Base-by-base conservation (phyloP, 2,888 invertebrate genomes). In the Drosophila buzzatii region DNA sequence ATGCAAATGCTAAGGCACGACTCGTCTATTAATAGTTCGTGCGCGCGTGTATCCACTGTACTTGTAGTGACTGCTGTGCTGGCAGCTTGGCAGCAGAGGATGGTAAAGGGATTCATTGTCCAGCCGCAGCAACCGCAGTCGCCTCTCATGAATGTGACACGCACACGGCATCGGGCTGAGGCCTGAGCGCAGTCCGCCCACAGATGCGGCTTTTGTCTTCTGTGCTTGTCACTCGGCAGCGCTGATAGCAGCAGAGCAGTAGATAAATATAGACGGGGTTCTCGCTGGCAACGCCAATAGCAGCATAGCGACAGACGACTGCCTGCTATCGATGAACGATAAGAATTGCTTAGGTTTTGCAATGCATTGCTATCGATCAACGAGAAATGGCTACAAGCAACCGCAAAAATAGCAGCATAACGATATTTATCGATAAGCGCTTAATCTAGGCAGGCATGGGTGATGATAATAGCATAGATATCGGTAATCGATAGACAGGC, bases 61-160 rank as follows among this genome's bases (percentile, higher is more conserved):
- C 55, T 27, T 27, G 27, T 27, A 8, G 55, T 31, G 55, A 18
- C 27, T 16, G 41, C 7, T 23, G 1, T 8, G 18, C 5, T 23
- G 58, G 44, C 45, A 45, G 52, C 35, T 8, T 8, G 39, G n/a
- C 18, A 18, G 18, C 42, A 14, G 12, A 16, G 53, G 41, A 37
- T 27, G 56, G 45, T 35, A 27, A 18, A 18, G 73, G 64, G 73
- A 77, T 52, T 60, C 52, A 58, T 14, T 33, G 63, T 23, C 44
- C 56, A 60, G 67, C 77, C 73, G 44, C 75, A 73, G 66, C 41
- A 67, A 73, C 73, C 78, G 57, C 78, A 73, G 51, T 61, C 51
- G 52, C 62, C 60, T 67, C 75, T 68, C 62, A 63, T 66, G 72
- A 14, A 56, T 65, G 55, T 65, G 59, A 70, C 79, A 73, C 52